Conservation (phyloP, 2,113 vertebrate genomes). For the Eptesicus fuscus region DNA sequence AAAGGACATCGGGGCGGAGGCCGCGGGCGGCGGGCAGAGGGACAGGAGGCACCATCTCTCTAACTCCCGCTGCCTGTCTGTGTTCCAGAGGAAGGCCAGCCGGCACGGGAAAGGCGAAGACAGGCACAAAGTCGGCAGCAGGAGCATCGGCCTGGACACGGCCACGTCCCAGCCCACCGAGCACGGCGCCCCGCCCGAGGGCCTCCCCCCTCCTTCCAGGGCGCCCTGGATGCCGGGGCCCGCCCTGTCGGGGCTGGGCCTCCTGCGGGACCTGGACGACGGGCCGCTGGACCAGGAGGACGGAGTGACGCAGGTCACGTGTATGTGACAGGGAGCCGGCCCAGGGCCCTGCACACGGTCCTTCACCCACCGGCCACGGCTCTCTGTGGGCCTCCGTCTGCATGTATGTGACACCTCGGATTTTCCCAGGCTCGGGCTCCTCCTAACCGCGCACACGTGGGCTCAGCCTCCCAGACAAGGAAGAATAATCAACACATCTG, state of each 20-base stretch:
- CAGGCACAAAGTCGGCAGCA: constrained; percentile 70
- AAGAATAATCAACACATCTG: constrained; percentile 11
- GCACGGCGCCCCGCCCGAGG: not conserved
- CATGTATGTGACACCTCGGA: constrained; percentile 16
- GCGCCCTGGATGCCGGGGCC: constrained; percentile 74
- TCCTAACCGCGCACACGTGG: not conserved
- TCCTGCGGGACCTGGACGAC: constrained; percentile 91
- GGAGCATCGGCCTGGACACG: constrained; percentile 73
- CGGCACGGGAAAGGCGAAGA: constrained; percentile 72
- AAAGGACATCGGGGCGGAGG: too few relatives aligned
- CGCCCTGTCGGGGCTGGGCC: constrained; percentile 41
- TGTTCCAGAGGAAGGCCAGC: constrained; percentile 82
- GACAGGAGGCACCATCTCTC: not conserved
- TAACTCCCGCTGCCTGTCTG: not conserved
- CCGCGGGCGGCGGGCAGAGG: not conserved
- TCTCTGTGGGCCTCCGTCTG: constrained; percentile 30
- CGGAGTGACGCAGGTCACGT: constrained; percentile 95
- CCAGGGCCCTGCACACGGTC: constrained; percentile 30
- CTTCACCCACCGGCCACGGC: not conserved
- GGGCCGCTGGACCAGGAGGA: constrained; percentile 94
- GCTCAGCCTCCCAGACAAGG: not conserved
- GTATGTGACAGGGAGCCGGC: constrained; percentile 85
- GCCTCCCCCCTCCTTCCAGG: constrained; percentile 56
- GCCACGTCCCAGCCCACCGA: constrained; percentile 48
- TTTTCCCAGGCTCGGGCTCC: constrained; percentile 20